Conservation (phyloP, 2,113 vertebrate species). For the Colossoma macropomum region DNA sequence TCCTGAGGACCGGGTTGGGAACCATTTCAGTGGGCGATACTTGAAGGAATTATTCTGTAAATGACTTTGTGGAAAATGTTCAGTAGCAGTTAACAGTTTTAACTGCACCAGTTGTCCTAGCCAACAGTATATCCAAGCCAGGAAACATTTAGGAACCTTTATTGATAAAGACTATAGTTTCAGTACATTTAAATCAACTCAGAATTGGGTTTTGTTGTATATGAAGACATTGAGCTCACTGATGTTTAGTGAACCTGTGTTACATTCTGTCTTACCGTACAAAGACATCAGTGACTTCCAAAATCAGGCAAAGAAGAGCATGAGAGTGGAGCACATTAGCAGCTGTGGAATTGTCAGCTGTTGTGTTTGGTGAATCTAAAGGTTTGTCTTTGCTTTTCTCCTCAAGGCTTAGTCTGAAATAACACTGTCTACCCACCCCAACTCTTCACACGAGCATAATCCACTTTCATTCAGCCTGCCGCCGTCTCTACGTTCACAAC, state of each 20-base stretch:
- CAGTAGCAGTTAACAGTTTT: neutral
- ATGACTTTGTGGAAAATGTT: too few species aligned
- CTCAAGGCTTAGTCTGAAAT: neutral
- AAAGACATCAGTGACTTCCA: neutral
- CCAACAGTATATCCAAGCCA: neutral
- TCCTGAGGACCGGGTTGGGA: too few species aligned
- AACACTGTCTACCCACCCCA: neutral
- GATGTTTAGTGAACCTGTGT: neutral
- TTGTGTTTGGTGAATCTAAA: constrained; percentile 1
- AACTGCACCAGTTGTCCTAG: too few species aligned
- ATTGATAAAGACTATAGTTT: too few species aligned
- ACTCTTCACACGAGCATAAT: constrained; percentile 36
- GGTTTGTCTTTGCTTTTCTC: constrained; percentile 7
- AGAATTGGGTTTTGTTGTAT: neutral
- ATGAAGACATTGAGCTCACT: neutral
- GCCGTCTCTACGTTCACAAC: constrained; percentile 21
- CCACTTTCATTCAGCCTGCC: constrained; percentile 26
- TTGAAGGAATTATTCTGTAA: too few species aligned
- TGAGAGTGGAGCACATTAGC: neutral
- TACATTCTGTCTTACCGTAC: neutral
- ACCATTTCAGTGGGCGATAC: too few species aligned
- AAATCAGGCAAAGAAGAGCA: neutral
- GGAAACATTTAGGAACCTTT: neutral
- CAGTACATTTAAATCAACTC: too few species aligned
- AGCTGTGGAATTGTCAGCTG: neutral